phyloP scores from a whole-genome alignment of 1,140 invertebrate genomes.

The Limonius californicus region DNA sequence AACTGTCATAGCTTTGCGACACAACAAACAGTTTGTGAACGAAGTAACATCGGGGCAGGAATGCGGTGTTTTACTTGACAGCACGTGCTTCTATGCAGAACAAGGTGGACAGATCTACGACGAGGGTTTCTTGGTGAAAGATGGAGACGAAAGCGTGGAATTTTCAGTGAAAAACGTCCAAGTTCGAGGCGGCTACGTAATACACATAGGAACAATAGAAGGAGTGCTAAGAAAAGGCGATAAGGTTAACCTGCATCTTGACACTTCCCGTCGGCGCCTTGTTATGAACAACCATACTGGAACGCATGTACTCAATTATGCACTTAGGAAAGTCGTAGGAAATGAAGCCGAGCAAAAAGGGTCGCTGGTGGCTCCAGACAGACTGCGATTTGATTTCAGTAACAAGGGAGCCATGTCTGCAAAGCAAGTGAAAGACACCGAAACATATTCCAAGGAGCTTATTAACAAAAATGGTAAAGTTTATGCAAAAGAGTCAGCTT shows the following conservation, averaged over 20 bases:
- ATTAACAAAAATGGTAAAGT: conserved; percentile 78
- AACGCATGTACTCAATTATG: conserved; percentile 96
- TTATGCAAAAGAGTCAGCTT: conserved; percentile 83
- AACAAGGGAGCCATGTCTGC: conserved; percentile 88
- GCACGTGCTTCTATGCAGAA: conserved; percentile 95
- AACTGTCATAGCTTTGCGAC: conserved; percentile 68
- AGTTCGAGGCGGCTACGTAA: conserved; percentile 91
- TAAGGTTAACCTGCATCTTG: conserved; percentile 76
- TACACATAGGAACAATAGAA: conserved; percentile 88
- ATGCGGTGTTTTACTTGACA: conserved; percentile 89
- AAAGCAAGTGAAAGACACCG: conserved; percentile 81
- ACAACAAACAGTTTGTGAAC: conserved; percentile 83
- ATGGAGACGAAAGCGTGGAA: conserved; percentile 82
- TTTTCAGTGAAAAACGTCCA: conserved; percentile 94
- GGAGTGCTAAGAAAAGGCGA: conserved; percentile 84
- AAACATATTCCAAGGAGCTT: conserved; percentile 74
- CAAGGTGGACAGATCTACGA: conserved; percentile 98
- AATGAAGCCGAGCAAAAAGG: conserved; percentile 94
- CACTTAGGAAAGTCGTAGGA: conserved; percentile 82
- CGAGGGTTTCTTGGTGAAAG: conserved; percentile 90
- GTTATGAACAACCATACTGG: conserved; percentile 99
- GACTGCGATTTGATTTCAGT: conserved; percentile 95
- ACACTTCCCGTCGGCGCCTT: conserved; percentile 74
- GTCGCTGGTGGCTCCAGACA: conserved; percentile 96
- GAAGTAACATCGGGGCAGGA: conserved; percentile 79